phyloP scores from a whole-genome alignment of 2,113 vertebrate species.

The Corydoras sp. region DNA sequence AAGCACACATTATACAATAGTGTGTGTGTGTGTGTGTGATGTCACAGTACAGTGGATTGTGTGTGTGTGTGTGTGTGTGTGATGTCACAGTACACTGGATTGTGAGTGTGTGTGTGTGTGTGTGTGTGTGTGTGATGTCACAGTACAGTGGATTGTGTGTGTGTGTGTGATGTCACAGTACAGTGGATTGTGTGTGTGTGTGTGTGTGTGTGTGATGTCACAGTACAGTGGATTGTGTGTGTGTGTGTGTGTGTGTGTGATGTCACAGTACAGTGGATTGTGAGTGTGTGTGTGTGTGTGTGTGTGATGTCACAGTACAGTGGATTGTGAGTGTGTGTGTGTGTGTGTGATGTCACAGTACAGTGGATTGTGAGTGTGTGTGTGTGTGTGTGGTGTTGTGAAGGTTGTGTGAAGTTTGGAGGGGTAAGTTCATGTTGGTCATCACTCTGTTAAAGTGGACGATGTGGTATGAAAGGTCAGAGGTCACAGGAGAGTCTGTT shows the following conservation, averaged over 20 bases:
- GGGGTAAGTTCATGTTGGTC: too few relatives aligned
- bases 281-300: not conserved
- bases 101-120: too few relatives aligned
- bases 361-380: not conserved
- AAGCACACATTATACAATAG: too few relatives aligned
- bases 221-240: too few relatives aligned
- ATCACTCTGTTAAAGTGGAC: not conserved
- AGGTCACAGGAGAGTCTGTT: not conserved
- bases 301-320: not conserved
- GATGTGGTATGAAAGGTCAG: too few relatives aligned
- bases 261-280: not conserved
- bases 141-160: not conserved
- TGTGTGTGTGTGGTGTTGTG: not conserved
- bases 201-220: slow-evolving; percentile 1
- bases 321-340: not conserved
- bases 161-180: too few relatives aligned
- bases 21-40: too few relatives aligned
- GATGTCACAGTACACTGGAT: too few relatives aligned
- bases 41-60: not conserved
- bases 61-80: not conserved
- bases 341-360: too few relatives aligned
- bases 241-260: too few relatives aligned
- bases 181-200: not conserved
- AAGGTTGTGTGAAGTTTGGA: slow-evolving; percentile 16
- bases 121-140: too few relatives aligned